These are phyloP conservation scores for Drosophila falleni DNA, from an alignment of 2,888 invertebrate species.

Conservation along the genomic window DNA sequence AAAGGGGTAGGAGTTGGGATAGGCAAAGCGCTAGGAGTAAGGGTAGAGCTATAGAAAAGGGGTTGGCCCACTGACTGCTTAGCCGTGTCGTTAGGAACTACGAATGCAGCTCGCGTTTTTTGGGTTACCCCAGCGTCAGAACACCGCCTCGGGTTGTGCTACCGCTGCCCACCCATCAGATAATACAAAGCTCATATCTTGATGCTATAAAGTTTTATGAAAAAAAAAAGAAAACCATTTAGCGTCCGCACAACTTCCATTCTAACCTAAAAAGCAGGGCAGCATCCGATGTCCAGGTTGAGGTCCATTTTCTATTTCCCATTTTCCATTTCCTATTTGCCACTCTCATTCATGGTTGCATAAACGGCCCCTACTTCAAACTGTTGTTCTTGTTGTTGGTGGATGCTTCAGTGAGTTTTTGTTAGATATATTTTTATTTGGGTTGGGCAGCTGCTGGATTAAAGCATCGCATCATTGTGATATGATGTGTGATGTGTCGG, in stretches of 20 bases:
- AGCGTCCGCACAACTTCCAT: slow-evolving; percentile 34
- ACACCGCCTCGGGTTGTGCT: slow-evolving; percentile 23
- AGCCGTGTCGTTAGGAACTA: slow-evolving; percentile 33
- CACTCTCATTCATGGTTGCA: slow-evolving; percentile 63
- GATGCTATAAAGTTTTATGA: slow-evolving; percentile 68
- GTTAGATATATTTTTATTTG: slow-evolving; percentile 21
- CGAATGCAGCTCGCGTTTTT: slow-evolving; percentile 47
- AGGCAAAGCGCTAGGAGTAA: slow-evolving; percentile 5
- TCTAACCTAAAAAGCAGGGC: slow-evolving; percentile 25
- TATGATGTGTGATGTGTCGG: slow-evolving; percentile 39
- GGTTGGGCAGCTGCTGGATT: slow-evolving; percentile 53
- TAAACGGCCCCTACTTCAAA: slow-evolving; percentile 76
- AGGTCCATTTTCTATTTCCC: slow-evolving; percentile 22
- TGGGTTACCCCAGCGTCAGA: slow-evolving; percentile 27
- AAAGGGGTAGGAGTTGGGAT: slow-evolving; percentile 25
- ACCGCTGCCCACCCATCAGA: slow-evolving; percentile 40
- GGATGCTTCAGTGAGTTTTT: slow-evolving; percentile 38
- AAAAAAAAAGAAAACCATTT: slow-evolving; percentile 37
- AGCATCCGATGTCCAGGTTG: slow-evolving; percentile 51
- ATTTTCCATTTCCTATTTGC: slow-evolving; percentile 35
- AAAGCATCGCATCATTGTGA: slow-evolving; percentile 56
- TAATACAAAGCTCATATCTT: slow-evolving; percentile 78
- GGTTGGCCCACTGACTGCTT: slow-evolving; percentile 45
- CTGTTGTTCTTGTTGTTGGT: slow-evolving; percentile 29
- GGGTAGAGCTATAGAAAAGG: slow-evolving; percentile 23